Percentiles rank a stretch among this genome's conserved stretches.
Evolutionary conservation across 1,140 invertebrate species (phyloP).

Genomic region (Orchesella cincta): DNA sequence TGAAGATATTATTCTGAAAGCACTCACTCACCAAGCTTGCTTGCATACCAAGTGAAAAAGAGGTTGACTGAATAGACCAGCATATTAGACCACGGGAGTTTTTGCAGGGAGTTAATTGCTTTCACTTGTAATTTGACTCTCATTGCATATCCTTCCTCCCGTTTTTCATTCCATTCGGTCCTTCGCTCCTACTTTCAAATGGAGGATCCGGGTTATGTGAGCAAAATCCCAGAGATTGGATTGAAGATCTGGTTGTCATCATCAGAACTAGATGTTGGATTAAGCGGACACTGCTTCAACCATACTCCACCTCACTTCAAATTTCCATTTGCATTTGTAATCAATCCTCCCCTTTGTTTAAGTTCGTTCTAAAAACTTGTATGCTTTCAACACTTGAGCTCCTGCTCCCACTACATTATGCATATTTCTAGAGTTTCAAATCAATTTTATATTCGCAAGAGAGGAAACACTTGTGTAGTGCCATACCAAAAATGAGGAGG

Average conservation of each 20-base stretch:
- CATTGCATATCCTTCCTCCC: neutral
- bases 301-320: neutral
- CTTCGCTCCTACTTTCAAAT: neutral
- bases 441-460: no score
- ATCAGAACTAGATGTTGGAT: neutral
- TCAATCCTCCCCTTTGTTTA: neutral
- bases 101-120: slow-evolving; percentile 2
- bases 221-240: slow-evolving; percentile 9
- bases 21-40: no score
- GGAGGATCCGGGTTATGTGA: neutral
- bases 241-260: neutral
- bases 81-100: no score
- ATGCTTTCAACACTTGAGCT: no score
- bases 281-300: neutral
- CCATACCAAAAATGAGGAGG: no score
- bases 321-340: slow-evolving; percentile 13
- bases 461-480: no score
- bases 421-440: no score
- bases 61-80: no score
- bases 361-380: neutral
- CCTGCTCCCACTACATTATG: no score
- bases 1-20: no score
- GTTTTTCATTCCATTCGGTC: neutral
- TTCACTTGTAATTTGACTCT: slow-evolving; percentile 15
- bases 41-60: no score